Evolutionary conservation across 2,888 invertebrate genomes (phyloP).

Genomic region (Heliconius aoede): DNA sequence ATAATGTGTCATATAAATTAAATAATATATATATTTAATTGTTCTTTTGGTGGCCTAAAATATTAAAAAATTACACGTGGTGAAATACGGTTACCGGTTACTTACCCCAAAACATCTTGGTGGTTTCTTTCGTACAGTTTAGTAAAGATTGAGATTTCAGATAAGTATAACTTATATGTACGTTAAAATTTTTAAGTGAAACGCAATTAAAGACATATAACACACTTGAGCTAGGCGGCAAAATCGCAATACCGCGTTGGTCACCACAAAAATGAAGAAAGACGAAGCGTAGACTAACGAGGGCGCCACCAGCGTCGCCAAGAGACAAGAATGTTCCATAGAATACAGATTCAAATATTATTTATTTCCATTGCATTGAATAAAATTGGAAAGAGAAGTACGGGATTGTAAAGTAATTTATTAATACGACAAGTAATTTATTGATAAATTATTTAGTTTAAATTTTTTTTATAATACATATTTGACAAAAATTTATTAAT

Average conservation of each 20-base stretch:
- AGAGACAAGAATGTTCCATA: background rate
- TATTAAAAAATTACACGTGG: slow-evolving; percentile 66
- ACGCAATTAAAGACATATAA: background rate
- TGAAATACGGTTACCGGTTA: slow-evolving; percentile 58
- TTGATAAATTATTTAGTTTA: too few species aligned
- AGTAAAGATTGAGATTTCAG: background rate
- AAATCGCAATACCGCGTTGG: slow-evolving; percentile 34
- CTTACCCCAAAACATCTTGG: slow-evolving; percentile 82
- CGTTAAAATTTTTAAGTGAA: background rate
- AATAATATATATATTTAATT: background rate
- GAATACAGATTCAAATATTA: background rate
- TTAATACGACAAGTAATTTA: too few species aligned
- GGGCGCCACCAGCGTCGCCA: slow-evolving; percentile 7
- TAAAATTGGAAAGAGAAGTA: too few species aligned
- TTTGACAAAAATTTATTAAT: too few species aligned
- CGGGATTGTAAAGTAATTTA: too few species aligned
- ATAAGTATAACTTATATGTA: background rate
- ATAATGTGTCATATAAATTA: background rate
- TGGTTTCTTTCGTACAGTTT: slow-evolving; percentile 37
- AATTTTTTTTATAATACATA: too few species aligned
- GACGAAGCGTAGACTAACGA: background rate
- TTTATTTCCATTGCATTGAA: too few species aligned
- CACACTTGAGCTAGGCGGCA: slow-evolving; percentile 21
- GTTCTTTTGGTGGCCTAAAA: background rate
- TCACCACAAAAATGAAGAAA: slow-evolving; percentile 27